These are phyloP conservation scores for Polylopha cassiicola DNA, from an alignment of 2,888 invertebrate species.

Conservation along the genomic window DNA sequence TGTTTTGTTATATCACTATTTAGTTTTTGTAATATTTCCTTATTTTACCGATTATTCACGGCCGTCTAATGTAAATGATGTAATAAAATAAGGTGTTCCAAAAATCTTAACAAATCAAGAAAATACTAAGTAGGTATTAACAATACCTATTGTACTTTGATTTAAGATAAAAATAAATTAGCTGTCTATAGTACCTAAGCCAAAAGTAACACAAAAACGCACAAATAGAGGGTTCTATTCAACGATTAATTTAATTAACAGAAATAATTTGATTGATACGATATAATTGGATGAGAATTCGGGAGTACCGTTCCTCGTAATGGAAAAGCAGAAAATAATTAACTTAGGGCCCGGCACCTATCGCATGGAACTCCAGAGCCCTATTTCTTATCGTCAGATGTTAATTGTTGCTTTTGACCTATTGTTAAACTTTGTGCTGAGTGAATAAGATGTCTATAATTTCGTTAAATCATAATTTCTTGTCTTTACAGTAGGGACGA, in stretches of 20 bases:
- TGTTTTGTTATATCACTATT: constrained; percentile 19
- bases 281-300: constrained; percentile 42
- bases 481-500: too few species aligned
- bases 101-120: too few species aligned
- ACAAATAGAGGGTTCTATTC: constrained; percentile 16
- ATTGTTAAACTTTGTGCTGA: constrained; percentile 20
- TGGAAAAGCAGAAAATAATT: constrained; percentile 44
- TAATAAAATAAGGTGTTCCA: too few species aligned
- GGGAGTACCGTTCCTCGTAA: constrained; percentile 34
- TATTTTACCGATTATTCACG: too few species aligned
- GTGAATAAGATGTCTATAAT: constrained; percentile 17
- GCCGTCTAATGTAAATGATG: too few species aligned
- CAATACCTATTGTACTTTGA: too few species aligned
- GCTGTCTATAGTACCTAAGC: too few species aligned
- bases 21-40: constrained; percentile 23
- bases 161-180: too few species aligned
- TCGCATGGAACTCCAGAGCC: constrained; percentile 37
- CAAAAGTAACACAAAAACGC: too few species aligned
- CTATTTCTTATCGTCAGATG: constrained; percentile 33
- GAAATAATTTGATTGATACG: constrained; percentile 42
- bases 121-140: too few species aligned
- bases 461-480: constrained; percentile 12
- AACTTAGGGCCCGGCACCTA: constrained; percentile 27
- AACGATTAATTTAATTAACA: constrained; percentile 22
- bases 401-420: constrained; percentile 25